Conservation (phyloP, 2,113 vertebrate species). For the Eolophus roseicapilla region DNA sequence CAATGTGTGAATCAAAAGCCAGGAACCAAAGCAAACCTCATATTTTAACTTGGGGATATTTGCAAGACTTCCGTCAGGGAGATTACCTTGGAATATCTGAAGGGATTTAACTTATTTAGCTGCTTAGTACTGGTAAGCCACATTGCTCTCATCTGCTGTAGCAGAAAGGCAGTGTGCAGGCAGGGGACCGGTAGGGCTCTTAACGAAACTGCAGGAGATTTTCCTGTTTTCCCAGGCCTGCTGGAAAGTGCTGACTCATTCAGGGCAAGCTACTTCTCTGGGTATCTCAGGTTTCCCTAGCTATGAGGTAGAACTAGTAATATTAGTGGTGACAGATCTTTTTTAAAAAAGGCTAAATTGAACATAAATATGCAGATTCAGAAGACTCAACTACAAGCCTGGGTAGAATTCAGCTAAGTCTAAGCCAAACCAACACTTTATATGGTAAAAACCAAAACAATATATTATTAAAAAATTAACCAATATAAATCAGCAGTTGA, state of each 20-base stretch:
- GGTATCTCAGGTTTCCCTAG: background rate
- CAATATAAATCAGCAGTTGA: background rate
- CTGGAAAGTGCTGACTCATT: background rate
- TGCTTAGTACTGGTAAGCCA: background rate
- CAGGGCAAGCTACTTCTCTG: background rate
- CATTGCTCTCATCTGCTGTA: background rate
- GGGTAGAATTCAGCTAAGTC: background rate
- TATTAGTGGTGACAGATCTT: background rate
- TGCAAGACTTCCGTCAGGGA: background rate
- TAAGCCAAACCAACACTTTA: background rate
- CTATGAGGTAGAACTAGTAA: background rate
- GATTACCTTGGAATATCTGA: background rate
- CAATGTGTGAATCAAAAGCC: background rate
- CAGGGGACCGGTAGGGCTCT: background rate
- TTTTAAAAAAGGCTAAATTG: background rate
- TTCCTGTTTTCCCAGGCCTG: background rate
- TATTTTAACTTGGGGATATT: background rate
- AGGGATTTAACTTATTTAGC: conserved; percentile 9
- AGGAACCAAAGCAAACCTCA: background rate
- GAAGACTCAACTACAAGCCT: background rate
- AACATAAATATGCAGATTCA: background rate
- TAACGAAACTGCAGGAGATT: background rate
- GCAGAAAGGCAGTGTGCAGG: background rate
- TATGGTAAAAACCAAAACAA: background rate
- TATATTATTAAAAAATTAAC: background rate